Base-by-base conservation (phyloP, 2,797 vertebrate species). In the Hyperoplus immaculatus region DNA sequence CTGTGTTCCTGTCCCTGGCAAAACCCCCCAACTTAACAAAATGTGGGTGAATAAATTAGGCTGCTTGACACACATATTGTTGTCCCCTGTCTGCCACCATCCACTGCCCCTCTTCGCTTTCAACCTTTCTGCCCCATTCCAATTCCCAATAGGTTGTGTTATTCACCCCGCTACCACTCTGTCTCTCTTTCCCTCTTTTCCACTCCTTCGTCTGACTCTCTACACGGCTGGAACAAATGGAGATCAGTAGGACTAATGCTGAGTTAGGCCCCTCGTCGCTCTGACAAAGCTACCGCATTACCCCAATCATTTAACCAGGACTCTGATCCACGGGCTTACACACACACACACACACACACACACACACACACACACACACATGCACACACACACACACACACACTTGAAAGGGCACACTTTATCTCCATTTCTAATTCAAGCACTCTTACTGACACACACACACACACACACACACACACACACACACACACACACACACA, bases 191-290 rank as follows among this genome's bases (percentile, higher is more conserved):
- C 42, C 64, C 43, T 15, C 70, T 61, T 46, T 64, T 53, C 63
- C 41, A n/a, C 77, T 67, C 78, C 29, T 61, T 51, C 18, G 2
- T 50, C 80, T 59, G 47, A 61, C 75, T 77, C 65, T 77, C 78
- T 87, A 69, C 81, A 82, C n/a, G 81, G 69, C 71, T 85, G 86
- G 86, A 90, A 90, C 91, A 92, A 91, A 92, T 92, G 89, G 81
- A 90, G 88, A 93, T 92, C 87, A 88, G 86, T 85, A 12, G 16
- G 69, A 88, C 88, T 87, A 87, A 93, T 88, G 89, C 88, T 71
- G 83, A 91, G 83, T 90, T 92, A 88, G 89, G 87, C 88, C 88
- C 80, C 78, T 84, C 60, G 70, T 88, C 54, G 80, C 86, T 87
- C 69, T 55, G 77, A 91, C 87, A 91, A 88, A 92, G 90, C 89